Evolutionary conservation across 1,140 invertebrate species (phyloP).

Genomic region (Orussus abietinus): DNA sequence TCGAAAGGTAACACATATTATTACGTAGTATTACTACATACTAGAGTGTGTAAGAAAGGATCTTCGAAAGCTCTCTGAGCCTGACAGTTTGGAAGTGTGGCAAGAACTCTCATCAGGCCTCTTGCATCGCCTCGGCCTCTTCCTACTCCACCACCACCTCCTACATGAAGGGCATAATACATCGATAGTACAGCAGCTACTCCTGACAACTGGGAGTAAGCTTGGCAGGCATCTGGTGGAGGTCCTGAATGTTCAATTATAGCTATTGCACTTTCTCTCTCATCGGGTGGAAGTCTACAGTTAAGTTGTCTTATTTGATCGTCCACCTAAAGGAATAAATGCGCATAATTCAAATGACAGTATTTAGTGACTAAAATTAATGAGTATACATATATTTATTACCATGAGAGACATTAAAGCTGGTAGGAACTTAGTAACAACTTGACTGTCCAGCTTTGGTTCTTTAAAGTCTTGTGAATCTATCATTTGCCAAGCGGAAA

Average conservation of each 20-base stretch:
- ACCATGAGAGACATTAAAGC: conserved; percentile 91
- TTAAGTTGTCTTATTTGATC: conserved; percentile 89
- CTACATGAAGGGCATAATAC: conserved; percentile 91
- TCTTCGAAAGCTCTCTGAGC: conserved; percentile 91
- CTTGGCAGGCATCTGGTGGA: conserved; percentile 87
- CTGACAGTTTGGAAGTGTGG: conserved; percentile 85
- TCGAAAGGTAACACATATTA: background rate
- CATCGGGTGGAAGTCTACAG: conserved; percentile 87
- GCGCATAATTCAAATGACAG: conserved; percentile 9
- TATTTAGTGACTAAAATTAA: background rate
- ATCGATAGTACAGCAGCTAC: conserved; percentile 90
- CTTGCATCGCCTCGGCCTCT: conserved; percentile 73
- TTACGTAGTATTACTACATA: too few relatives aligned
- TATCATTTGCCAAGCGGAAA: conserved; percentile 96
- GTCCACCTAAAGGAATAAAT: conserved; percentile 61
- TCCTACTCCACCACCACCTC: conserved; percentile 71
- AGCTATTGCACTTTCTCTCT: conserved; percentile 85
- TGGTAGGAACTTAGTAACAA: conserved; percentile 93
- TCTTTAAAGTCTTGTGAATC: conserved; percentile 94
- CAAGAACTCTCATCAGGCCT: conserved; percentile 81
- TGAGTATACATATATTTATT: conserved; percentile 5
- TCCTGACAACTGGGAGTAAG: conserved; percentile 83
- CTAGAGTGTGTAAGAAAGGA: conserved; percentile 89
- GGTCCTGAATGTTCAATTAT: conserved; percentile 93
- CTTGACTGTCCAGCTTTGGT: conserved; percentile 86